phyloP scores from a whole-genome alignment of 37 sponge, comb jelly and placozoan species.

The Ephydatia muelleri region DNA sequence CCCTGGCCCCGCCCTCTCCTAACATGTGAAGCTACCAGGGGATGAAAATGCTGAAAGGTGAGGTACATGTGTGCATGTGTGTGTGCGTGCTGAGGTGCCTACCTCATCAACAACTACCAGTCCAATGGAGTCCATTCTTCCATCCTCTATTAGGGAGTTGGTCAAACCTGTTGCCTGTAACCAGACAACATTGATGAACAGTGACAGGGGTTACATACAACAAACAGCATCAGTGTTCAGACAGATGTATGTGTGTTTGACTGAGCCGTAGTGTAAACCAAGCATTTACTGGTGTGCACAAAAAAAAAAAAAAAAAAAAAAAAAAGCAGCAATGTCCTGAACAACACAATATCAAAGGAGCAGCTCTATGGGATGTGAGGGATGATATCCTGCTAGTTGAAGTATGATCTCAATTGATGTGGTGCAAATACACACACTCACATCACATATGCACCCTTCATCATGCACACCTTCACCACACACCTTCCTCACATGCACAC shows the following conservation, averaged over 20 bases:
- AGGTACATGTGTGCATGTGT: background rate
- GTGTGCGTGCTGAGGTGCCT: background rate
- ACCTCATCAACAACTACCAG: constrained; percentile 93
- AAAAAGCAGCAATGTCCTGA: too few relatives aligned
- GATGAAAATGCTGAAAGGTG: background rate
- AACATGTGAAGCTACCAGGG: constrained; percentile 88
- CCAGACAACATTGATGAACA: background rate
- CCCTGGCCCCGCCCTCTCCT: constrained; percentile 87
- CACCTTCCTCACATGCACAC: background rate
- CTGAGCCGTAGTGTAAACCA: too few relatives aligned
- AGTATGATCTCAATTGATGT: too few relatives aligned
- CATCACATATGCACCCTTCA: background rate
- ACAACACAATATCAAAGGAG: too few relatives aligned
- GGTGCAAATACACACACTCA: background rate
- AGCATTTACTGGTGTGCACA: too few relatives aligned
- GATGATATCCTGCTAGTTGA: too few relatives aligned
- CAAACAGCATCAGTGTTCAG: background rate
- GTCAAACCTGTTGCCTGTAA: constrained; percentile 75
- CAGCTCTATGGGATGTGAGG: too few relatives aligned
- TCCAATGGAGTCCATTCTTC: constrained; percentile 65
- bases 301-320: too few relatives aligned
- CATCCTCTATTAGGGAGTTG: constrained; percentile 80
- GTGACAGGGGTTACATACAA: background rate
- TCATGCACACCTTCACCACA: background rate
- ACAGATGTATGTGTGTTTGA: too few relatives aligned